Percentiles rank a stretch among this genome's conserved stretches.
These are phyloP conservation scores for Trimorus sp. DNA, from an alignment of 2,888 invertebrate species.

Conservation along the genomic window DNA sequence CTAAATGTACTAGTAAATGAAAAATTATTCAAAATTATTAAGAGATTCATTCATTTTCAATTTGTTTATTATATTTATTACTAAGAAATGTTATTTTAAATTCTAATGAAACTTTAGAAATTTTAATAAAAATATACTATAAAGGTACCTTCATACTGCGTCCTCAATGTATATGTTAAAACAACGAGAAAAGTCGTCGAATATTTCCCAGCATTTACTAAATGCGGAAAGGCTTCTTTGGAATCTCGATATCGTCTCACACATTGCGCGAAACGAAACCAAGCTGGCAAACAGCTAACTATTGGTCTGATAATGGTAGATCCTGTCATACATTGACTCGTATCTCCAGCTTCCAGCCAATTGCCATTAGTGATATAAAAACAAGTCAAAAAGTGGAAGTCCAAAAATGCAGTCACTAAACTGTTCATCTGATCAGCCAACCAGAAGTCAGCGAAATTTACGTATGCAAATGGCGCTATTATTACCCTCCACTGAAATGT, in stretches of 20 bases:
- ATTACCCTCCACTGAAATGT: slow-evolving; percentile 89
- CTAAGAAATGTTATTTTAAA: too few relatives aligned
- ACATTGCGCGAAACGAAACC: slow-evolving; percentile 99
- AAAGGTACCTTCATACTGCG: slow-evolving; percentile 84
- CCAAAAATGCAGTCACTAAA: slow-evolving; percentile 92
- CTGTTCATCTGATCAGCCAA: slow-evolving; percentile 99
- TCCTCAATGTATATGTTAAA: slow-evolving; percentile 89
- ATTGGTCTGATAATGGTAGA: slow-evolving; percentile 90
- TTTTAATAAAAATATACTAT: not conserved
- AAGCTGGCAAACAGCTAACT: slow-evolving; percentile 96
- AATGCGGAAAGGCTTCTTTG: slow-evolving; percentile 95
- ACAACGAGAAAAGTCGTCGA: slow-evolving; percentile 98
- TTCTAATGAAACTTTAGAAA: too few relatives aligned
- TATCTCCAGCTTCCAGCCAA: slow-evolving; percentile 86
- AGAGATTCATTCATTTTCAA: too few relatives aligned
- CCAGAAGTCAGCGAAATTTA: slow-evolving; percentile 99
- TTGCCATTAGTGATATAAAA: slow-evolving; percentile 92
- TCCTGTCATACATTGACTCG: slow-evolving; percentile 87
- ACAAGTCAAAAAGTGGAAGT: slow-evolving; percentile 96
- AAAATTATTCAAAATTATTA: too few relatives aligned
- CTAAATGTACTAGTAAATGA: too few relatives aligned
- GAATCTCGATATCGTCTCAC: slow-evolving; percentile 97
- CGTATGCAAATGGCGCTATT: slow-evolving; percentile 95
- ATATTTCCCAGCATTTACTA: slow-evolving; percentile 99
- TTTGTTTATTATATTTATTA: too few relatives aligned